A percentile compares a stretch with the other conserved stretches of the same genome.
phyloP scores from a whole-genome alignment of 2,113 vertebrate species.

The Grammomys surdaster region DNA sequence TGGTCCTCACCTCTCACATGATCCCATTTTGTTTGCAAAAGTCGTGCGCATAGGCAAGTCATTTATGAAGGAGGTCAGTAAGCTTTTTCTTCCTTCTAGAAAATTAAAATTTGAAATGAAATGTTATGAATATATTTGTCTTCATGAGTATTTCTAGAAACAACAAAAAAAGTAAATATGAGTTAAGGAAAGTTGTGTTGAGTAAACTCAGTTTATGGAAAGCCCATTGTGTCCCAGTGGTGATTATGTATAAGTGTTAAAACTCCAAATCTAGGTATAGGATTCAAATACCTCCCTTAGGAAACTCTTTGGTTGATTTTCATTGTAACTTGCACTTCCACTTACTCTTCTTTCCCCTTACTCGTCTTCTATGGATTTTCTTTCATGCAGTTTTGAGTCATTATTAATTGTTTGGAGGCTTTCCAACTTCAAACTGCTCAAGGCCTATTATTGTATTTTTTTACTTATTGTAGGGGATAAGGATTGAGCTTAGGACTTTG shows the following conservation, averaged over 20 bases:
- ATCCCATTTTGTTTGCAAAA: constrained; percentile 98
- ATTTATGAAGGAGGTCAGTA: constrained; percentile 98
- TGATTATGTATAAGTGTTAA: neutral
- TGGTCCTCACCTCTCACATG: constrained; percentile 97
- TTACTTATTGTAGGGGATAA: neutral
- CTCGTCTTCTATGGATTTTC: constrained; percentile 47
- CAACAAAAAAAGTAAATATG: constrained; percentile 33
- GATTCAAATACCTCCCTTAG: constrained; percentile 3
- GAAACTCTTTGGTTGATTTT: constrained; percentile 60
- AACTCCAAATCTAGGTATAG: neutral
- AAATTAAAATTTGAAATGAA: constrained; percentile 54
- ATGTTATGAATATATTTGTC: constrained; percentile 53
- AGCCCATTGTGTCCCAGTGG: constrained; percentile 2
- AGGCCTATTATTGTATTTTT: neutral
- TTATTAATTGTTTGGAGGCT: constrained; percentile 38
- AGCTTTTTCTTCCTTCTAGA: constrained; percentile 71
- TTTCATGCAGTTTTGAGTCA: constrained; percentile 56
- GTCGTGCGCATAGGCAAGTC: constrained; percentile 96
- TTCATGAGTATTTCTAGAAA: constrained; percentile 41
- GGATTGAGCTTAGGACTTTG: neutral
- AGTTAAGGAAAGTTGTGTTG: constrained; percentile 45
- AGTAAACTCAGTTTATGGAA: constrained; percentile 34
- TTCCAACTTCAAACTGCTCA: neutral
- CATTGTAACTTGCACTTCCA: constrained; percentile 38
- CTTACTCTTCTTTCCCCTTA: constrained; percentile 6